Percentiles rank a stretch among this genome's conserved stretches.
phyloP scores from a whole-genome alignment of 1,140 invertebrate species.

The Trachelipus rathkii region DNA sequence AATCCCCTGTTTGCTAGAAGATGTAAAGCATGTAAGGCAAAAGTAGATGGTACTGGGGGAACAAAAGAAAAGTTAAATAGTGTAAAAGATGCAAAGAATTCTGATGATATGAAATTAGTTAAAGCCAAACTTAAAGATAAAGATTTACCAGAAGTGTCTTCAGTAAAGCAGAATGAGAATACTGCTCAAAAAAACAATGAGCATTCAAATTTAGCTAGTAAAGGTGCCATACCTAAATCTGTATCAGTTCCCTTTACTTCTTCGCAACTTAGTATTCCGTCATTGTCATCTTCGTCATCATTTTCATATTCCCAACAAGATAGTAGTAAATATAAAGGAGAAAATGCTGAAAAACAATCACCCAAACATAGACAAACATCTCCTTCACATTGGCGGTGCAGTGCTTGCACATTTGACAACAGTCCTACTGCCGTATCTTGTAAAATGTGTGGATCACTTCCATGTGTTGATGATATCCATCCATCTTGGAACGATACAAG shows the following conservation, averaged over 20 bases:
- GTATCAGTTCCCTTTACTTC: conserved; percentile 24
- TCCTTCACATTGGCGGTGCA: conserved; percentile 48
- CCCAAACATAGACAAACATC: not conserved
- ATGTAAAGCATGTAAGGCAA: conserved; percentile 67
- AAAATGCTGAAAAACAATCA: conserved; percentile 6
- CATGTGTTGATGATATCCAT: conserved; percentile 46
- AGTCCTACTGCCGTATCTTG: conserved; percentile 47
- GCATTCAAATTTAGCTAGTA: conserved; percentile 19
- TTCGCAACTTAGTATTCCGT: conserved; percentile 9
- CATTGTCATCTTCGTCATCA: conserved; percentile 22
- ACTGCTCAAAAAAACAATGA: conserved; percentile 8
- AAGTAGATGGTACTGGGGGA: conserved; percentile 42
- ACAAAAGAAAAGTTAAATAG: conserved; percentile 37
- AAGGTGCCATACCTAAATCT: conserved; percentile 38
- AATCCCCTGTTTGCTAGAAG: conserved; percentile 66
- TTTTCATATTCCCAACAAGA: conserved; percentile 25
- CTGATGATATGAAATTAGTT: conserved; percentile 3
- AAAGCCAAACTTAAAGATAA: not conserved
- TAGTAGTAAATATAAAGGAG: not conserved
- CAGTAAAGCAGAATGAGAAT: not conserved
- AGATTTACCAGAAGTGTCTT: not conserved
- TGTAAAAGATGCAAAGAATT: conserved; percentile 2
- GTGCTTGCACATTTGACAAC: conserved; percentile 50
- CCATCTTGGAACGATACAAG: conserved; percentile 48
- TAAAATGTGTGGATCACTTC: conserved; percentile 49